Conservation (phyloP, 2,797 vertebrate species). For the Tolypeutes matacus region DNA sequence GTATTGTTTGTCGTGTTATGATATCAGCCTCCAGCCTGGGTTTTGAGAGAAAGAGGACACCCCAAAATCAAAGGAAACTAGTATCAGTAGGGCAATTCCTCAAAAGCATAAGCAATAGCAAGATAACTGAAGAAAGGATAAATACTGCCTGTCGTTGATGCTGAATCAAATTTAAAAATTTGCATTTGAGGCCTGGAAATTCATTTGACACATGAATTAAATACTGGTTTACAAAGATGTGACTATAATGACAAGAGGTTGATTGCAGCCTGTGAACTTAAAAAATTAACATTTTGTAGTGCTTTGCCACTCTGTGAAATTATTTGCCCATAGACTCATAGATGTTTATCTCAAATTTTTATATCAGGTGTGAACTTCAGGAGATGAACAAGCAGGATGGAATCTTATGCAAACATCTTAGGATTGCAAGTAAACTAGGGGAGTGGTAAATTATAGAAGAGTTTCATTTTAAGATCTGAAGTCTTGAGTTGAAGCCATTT, state of each 20-base stretch:
- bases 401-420: neutral
- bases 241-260: neutral
- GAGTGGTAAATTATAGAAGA: neutral
- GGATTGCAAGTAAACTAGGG: neutral
- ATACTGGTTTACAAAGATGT: neutral
- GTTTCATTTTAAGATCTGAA: neutral
- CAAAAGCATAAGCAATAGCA: neutral
- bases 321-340: neutral
- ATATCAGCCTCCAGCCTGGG: conserved; percentile 43
- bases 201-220: neutral
- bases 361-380: neutral
- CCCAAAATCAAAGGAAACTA: conserved; percentile 69
- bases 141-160: neutral
- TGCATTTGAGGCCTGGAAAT: neutral
- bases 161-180: neutral
- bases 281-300: neutral
- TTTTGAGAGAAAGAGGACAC: conserved; percentile 72
- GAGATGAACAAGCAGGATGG: neutral
- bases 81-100: neutral
- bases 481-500: neutral
- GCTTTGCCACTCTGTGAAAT: neutral
- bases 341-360: conserved; percentile 10
- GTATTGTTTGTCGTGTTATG: neutral
- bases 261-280: neutral
- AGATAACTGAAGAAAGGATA: conserved; percentile 7